Evolutionary conservation across 2,888 invertebrate species (phyloP).

Genomic region (Drepana falcataria): DNA sequence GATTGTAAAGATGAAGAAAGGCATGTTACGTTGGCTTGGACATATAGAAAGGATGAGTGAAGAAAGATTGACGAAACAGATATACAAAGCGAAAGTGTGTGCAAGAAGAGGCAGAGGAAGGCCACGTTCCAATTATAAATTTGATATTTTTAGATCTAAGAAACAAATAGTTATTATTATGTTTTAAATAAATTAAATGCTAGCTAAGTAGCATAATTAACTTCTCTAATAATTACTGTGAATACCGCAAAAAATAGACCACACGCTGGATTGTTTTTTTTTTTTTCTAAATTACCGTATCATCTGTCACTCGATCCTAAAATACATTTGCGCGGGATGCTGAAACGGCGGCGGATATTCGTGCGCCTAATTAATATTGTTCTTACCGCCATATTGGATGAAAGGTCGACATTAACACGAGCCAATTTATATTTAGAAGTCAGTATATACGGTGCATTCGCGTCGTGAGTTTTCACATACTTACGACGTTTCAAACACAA

Average conservation of each 20-base stretch:
- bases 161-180: no score
- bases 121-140: no score
- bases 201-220: no score
- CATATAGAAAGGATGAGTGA: no score
- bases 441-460: conserved; percentile 11
- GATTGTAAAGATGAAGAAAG: no score
- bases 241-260: conserved; percentile 23
- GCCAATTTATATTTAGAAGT: not conserved
- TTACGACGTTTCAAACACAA: conserved; percentile 23
- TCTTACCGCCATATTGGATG: conserved; percentile 8
- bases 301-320: conserved; percentile 41
- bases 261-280: no score
- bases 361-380: conserved; percentile 53
- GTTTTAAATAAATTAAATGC: no score
- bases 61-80: no score
- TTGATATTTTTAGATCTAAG: no score
- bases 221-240: not conserved
- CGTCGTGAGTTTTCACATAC: not conserved
- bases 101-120: no score
- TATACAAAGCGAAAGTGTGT: no score
- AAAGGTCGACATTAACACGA: conserved; percentile 16
- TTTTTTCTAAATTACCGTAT: conserved; percentile 20
- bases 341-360: conserved; percentile 60
- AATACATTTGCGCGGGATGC: conserved; percentile 67
- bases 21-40: no score